Evolutionary conservation across 2,888 invertebrate genomes (phyloP), one percentile per base, ranked within the genome.

Genomic region (Drosophila suboccidentalis): DNA sequence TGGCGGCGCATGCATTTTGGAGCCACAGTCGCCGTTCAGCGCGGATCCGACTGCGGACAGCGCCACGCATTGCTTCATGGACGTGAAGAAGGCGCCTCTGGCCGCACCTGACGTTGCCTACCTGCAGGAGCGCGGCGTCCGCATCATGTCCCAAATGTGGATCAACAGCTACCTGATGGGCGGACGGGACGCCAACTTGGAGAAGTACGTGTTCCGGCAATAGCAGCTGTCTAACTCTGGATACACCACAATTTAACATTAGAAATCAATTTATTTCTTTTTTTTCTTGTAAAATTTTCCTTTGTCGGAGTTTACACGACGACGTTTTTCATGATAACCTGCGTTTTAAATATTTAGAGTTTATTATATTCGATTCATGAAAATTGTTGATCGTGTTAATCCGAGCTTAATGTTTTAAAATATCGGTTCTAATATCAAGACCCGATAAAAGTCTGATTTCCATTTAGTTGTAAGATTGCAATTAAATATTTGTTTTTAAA

Each of bases 1-100:
- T 0, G 98, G 98, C 0, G 96, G 95, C 0, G 98, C 97, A 0
- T 89, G 87, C 1, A 95, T 97, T 26, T 92, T 96, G 0, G 94
- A 95, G 36, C 93, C 90, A 0, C 61, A 73, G 8, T 61, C 90
- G 9, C 93, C 93, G 0, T 92, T 90, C 43, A 71, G 80, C 15
- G 51, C 65, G 0, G 87, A 87, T 49, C 41, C 73, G 1, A 17
- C 67, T 8, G 62, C 84, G 2, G 36, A 54, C 2, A 70, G 59
- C 11, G 92, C 91, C 22, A 92, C 92, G 0, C 93, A 93, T 71
- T 93, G 93, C 51, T 91, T 91, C 61, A 92, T 92, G 1, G 92
- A 92, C 19, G 55, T 78, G 0, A 92, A 90, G 69, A 91, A 91
- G 65, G 79, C 76, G 10, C 91, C 91, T 15, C 73, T 93, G 10